These are phyloP conservation scores for Choloepus didactylus DNA, from an alignment of 2,797 vertebrate species.

Conservation along the genomic window DNA sequence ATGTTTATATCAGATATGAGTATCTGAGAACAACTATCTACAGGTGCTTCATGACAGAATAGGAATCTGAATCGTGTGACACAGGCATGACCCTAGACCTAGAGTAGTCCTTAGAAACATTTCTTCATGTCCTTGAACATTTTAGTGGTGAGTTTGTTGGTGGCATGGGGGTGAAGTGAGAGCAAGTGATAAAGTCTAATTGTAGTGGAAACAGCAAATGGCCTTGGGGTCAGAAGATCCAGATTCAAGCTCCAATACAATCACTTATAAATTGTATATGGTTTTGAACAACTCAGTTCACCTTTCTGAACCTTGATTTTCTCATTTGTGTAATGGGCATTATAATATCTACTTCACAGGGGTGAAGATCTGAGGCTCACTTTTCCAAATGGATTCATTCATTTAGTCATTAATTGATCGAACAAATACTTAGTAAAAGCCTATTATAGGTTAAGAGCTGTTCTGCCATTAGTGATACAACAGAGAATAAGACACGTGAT, in stretches of 20 bases:
- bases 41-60: background rate
- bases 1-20: slow-evolving; percentile 21
- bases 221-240: background rate
- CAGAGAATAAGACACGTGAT: background rate
- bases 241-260: background rate
- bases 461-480: background rate
- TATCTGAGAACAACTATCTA: slow-evolving; percentile 34
- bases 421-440: background rate
- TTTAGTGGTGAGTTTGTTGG: background rate
- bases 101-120: background rate
- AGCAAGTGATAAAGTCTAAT: background rate
- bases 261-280: background rate
- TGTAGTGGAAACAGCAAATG: slow-evolving; percentile 46
- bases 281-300: background rate
- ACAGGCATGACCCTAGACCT: background rate
- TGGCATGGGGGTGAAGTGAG: background rate
- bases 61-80: background rate
- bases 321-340: background rate
- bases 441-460: background rate
- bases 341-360: background rate
- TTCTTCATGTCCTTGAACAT: background rate
- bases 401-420: slow-evolving; percentile 25
- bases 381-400: slow-evolving; percentile 49
- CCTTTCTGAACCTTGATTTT: background rate
- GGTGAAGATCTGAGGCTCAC: background rate